Conservation (phyloP, 1,140 invertebrate genomes). For the Drosophila nannoptera region DNA sequence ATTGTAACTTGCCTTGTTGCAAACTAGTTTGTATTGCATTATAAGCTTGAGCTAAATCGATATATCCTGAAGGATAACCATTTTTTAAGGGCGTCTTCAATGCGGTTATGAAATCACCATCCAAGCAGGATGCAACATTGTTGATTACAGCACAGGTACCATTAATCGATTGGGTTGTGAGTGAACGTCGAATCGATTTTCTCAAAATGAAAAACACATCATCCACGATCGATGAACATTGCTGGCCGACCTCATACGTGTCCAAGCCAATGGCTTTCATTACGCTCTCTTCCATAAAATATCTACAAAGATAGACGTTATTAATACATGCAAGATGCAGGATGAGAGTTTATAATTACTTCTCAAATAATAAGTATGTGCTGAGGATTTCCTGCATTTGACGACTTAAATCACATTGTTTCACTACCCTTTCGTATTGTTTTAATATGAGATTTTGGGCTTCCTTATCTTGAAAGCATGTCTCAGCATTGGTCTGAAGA, state of each 20-base stretch:
- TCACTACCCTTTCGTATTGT: conserved; percentile 85
- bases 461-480: conserved; percentile 80
- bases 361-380: conserved; percentile 94
- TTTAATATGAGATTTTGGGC: conserved; percentile 81
- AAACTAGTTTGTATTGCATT: conserved; percentile 89
- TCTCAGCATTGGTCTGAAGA: conserved; percentile 85
- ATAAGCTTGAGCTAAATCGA: conserved; percentile 89
- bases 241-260: conserved; percentile 83
- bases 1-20: conserved; percentile 89
- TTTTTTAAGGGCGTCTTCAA: conserved; percentile 87
- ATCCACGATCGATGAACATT: conserved; percentile 96
- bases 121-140: conserved; percentile 92
- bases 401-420: conserved; percentile 88
- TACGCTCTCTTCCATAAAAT: conserved; percentile 97
- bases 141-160: conserved; percentile 98
- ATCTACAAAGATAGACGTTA: conserved; percentile 79
- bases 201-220: conserved; percentile 99
- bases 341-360: conserved; percentile 78
- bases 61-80: conserved; percentile 92
- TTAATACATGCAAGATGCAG: not conserved
- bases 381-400: conserved; percentile 94
- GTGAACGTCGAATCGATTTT: conserved; percentile 94
- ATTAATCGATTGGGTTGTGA: conserved; percentile 94
- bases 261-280: conserved; percentile 96
- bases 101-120: conserved; percentile 90